Percentiles rank a stretch among this genome's conserved stretches.
These are phyloP conservation scores for Calameuta idolon DNA, from an alignment of 2,888 invertebrate species.

Conservation along the genomic window DNA sequence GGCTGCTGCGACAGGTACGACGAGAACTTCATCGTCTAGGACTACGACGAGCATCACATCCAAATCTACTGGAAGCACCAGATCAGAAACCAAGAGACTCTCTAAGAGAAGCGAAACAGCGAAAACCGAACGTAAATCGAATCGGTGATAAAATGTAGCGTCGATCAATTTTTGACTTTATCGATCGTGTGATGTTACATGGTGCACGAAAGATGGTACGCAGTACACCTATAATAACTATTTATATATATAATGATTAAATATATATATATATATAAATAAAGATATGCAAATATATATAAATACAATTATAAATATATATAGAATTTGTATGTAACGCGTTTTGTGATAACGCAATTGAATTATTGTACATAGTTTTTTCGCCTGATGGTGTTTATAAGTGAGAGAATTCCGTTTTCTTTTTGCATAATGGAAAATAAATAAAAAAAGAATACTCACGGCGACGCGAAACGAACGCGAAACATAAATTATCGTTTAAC, in stretches of 20 bases:
- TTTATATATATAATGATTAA: slow-evolving; percentile 7
- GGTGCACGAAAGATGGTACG: slow-evolving; percentile 6
- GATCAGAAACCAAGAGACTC: background rate
- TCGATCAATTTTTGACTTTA: slow-evolving; percentile 9
- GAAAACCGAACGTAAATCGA: slow-evolving; percentile 11
- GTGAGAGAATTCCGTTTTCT: slow-evolving; percentile 22
- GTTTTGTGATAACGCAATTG: slow-evolving; percentile 15
- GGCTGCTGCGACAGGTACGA: slow-evolving; percentile 9
- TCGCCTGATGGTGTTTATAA: slow-evolving; percentile 17
- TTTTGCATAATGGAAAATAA: slow-evolving; percentile 16
- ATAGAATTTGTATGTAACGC: slow-evolving; percentile 10
- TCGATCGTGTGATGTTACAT: background rate
- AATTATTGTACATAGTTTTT: slow-evolving; percentile 25
- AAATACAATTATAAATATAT: slow-evolving; percentile 1
- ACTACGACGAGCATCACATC: background rate
- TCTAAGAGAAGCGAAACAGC: slow-evolving; percentile 13
- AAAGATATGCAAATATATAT: slow-evolving; percentile 12
- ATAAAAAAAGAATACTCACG: slow-evolving; percentile 20
- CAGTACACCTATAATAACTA: slow-evolving; percentile 14
- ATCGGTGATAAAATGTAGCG: slow-evolving; percentile 14
- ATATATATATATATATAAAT: slow-evolving; percentile 11
- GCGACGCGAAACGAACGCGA: slow-evolving; percentile 17
- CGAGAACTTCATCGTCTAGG: slow-evolving; percentile 1
- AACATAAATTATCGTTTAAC: slow-evolving; percentile 8
- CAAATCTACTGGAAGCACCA: background rate